phyloP scores from a whole-genome alignment of 2,113 vertebrate species.

The Coregonus clupeaformis region DNA sequence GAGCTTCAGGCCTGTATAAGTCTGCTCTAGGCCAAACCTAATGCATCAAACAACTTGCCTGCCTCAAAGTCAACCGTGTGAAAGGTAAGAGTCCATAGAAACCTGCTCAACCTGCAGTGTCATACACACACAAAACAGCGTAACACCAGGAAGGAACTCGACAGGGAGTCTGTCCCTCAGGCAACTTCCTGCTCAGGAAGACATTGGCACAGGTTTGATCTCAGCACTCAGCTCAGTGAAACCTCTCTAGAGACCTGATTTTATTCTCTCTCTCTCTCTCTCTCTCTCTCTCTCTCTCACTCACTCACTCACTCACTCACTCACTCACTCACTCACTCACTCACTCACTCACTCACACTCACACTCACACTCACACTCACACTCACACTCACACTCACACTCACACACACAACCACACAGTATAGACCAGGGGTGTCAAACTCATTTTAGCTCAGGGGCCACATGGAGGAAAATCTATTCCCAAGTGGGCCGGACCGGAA shows the following conservation, averaged over 20 bases:
- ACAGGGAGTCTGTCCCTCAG: conserved; percentile 21
- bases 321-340: too few relatives aligned
- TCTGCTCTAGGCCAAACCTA: background rate
- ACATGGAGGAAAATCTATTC: too few relatives aligned
- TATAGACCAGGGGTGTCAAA: too few relatives aligned
- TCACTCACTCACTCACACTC: too few relatives aligned
- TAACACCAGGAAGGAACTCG: conserved; percentile 13
- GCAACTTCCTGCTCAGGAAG: conserved; percentile 13
- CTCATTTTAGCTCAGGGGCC: too few relatives aligned
- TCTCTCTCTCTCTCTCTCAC: too few relatives aligned
- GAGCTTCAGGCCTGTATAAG: too few relatives aligned
- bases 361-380: too few relatives aligned
- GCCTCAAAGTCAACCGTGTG: conserved; percentile 27
- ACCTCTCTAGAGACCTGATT: conserved; percentile 7
- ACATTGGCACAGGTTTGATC: conserved; percentile 2
- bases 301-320: too few relatives aligned
- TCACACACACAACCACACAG: background rate
- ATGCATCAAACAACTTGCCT: background rate
- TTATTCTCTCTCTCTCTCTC: too few relatives aligned
- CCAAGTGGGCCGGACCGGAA: too few relatives aligned
- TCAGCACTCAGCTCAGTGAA: background rate
- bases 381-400: background rate
- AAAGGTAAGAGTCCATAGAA: conserved; percentile 32
- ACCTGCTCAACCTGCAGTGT: conserved; percentile 39
- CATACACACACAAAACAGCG: conserved; percentile 5